Evolutionary conservation across 2,797 vertebrate genomes (phyloP).

Genomic region (Orientallactaga sibirica): DNA sequence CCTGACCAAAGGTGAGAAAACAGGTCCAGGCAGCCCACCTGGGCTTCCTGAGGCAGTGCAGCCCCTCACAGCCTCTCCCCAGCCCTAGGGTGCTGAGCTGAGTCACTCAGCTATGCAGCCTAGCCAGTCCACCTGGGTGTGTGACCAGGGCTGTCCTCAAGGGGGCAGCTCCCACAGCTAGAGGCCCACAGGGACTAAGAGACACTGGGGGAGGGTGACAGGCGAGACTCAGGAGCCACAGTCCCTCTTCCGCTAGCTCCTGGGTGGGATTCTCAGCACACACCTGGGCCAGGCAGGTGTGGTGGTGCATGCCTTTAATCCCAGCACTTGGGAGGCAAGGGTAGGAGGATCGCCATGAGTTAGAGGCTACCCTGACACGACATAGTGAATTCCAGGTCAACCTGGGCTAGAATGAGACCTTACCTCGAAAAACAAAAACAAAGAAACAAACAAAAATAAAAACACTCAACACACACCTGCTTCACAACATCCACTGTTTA

Average conservation of each 20-base stretch:
- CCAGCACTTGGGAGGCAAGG: too few species aligned
- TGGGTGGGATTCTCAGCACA: background rate
- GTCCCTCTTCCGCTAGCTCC: background rate
- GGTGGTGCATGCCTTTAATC: too few species aligned
- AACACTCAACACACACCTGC: too few species aligned
- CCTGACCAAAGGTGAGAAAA: background rate
- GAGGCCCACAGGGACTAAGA: conserved; percentile 1
- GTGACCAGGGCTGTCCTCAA: conserved; percentile 59
- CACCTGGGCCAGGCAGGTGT: too few species aligned
- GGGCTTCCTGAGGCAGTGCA: conserved; percentile 25
- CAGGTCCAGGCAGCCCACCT: conserved; percentile 73
- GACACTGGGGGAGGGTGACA: background rate
- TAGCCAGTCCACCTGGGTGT: conserved; percentile 72
- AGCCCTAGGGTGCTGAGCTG: conserved; percentile 64
- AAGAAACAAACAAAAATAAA: too few species aligned
- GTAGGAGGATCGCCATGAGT: too few species aligned
- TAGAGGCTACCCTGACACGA: too few species aligned
- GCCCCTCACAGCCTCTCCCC: background rate
- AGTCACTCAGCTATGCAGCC: conserved; percentile 79
- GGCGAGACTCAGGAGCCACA: background rate
- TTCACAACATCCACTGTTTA: background rate
- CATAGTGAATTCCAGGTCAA: too few species aligned
- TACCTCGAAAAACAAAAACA: too few species aligned
- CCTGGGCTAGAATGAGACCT: too few species aligned
- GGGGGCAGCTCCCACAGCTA: conserved; percentile 1